Conservation (phyloP, 2,888 invertebrate genomes). For the Synergus itoensis region DNA sequence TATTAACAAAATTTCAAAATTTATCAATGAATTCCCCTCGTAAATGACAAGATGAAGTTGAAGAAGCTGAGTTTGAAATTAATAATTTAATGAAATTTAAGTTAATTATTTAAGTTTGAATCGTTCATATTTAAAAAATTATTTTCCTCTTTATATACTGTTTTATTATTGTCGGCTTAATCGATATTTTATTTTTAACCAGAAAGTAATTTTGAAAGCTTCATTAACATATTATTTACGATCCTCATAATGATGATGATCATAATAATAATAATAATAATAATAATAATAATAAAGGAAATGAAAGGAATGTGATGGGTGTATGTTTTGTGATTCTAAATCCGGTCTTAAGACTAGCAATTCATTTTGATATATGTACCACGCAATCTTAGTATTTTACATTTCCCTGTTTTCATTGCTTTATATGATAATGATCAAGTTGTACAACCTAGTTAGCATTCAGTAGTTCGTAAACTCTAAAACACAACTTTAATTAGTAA, state of each 20-base stretch:
- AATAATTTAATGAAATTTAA: too few species aligned
- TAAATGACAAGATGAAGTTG: too few species aligned
- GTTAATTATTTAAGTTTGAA: too few species aligned
- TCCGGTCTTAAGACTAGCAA: not conserved
- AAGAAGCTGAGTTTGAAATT: too few species aligned
- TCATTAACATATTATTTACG: not conserved
- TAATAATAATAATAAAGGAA: not conserved
- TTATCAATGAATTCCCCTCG: too few species aligned
- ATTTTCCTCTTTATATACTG: too few species aligned
- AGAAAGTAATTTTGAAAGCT: not conserved
- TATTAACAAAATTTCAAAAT: too few species aligned
- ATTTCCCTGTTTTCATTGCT: not conserved
- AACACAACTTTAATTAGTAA: not conserved
- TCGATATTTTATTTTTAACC: too few species aligned
- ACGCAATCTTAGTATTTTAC: not conserved
- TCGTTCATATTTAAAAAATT: too few species aligned
- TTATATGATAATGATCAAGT: not conserved
- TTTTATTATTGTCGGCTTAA: too few species aligned
- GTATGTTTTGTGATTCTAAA: not conserved
- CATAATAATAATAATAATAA: too few species aligned
- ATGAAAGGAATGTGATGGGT: not conserved
- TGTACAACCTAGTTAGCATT: not conserved
- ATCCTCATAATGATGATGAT: not conserved
- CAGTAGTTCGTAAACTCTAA: not conserved
- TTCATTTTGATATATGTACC: not conserved